Percentiles rank a stretch among this genome's conserved stretches.
Conservation (phyloP, 2,113 vertebrate species). For the Malurus cyaneus region DNA sequence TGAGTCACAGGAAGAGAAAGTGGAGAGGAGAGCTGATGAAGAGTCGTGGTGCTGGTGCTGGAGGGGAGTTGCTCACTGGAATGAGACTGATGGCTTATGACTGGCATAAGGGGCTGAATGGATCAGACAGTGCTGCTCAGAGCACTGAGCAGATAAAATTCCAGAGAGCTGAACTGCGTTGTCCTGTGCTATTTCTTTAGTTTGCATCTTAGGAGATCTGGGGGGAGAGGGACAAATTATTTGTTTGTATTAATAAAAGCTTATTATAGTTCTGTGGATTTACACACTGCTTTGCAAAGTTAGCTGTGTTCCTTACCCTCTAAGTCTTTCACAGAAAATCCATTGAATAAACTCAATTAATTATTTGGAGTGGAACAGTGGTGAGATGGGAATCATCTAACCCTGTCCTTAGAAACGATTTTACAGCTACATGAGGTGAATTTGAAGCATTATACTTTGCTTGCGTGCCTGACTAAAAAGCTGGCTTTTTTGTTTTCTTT, state of each 20-base stretch:
- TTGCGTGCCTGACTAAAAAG: not conserved
- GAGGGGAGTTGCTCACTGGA: not conserved
- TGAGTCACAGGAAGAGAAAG: not conserved
- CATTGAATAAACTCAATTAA: slow-evolving; percentile 25
- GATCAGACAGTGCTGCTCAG: not conserved
- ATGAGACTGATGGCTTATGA: not conserved
- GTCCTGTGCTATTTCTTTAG: not conserved
- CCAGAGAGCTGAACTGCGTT: not conserved
- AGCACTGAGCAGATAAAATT: not conserved
- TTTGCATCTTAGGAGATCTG: not conserved
- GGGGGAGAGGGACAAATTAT: not conserved
- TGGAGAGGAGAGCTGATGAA: not conserved
- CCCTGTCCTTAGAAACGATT: not conserved
- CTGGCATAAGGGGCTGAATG: not conserved
- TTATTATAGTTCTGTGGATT: not conserved
- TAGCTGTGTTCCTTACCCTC: not conserved
- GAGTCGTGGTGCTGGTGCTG: not conserved
- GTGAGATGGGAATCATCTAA: not conserved
- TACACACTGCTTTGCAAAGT: not conserved
- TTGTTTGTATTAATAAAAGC: slow-evolving; percentile 13
- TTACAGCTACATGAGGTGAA: not conserved
- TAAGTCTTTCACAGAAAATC: slow-evolving; percentile 29
- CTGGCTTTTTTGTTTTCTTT: not conserved
- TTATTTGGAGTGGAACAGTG: not conserved
- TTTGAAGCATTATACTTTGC: not conserved